Evolutionary conservation across 1,140 invertebrate genomes (phyloP).

Genomic region (Trichogramma pretiosum): DNA sequence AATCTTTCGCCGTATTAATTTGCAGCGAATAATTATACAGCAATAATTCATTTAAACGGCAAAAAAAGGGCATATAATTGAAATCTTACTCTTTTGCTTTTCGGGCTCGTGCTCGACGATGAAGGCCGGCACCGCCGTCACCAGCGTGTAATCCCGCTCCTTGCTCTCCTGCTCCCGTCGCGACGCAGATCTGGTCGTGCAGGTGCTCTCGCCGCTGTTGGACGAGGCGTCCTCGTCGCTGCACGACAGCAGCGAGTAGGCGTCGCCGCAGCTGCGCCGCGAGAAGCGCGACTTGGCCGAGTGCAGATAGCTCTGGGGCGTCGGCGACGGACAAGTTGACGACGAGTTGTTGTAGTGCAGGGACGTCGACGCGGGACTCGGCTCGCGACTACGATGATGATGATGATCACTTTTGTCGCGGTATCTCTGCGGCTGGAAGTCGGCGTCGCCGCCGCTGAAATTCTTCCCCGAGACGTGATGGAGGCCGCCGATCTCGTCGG

Average conservation of each 20-base stretch:
- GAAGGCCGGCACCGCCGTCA: constrained; percentile 48
- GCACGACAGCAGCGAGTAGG: constrained; percentile 28
- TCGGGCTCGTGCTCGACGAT: constrained; percentile 47
- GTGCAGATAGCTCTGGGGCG: no score
- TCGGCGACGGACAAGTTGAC: not conserved
- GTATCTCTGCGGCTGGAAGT: no score
- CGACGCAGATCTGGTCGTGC: constrained; percentile 20
- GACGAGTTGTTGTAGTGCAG: constrained; percentile 16
- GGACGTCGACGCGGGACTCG: constrained; percentile 20
- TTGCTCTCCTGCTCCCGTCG: not conserved
- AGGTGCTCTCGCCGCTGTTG: constrained; percentile 22
- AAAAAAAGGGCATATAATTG: not conserved
- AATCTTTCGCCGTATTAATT: no score
- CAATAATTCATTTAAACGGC: not conserved
- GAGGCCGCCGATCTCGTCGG: constrained; percentile 34
- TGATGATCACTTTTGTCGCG: no score
- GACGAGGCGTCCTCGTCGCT: constrained; percentile 23
- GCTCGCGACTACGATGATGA: no score
- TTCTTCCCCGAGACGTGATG: no score
- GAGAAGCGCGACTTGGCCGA: constrained; percentile 35
- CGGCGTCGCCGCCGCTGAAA: constrained; percentile 1
- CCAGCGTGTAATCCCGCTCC: constrained; percentile 43
- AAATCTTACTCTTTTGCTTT: constrained; percentile 34
- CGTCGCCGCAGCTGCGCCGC: constrained; percentile 38
- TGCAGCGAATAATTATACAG: no score